phyloP scores from a whole-genome alignment of 2,888 invertebrate species.

The Dastarcus helophoroides region DNA sequence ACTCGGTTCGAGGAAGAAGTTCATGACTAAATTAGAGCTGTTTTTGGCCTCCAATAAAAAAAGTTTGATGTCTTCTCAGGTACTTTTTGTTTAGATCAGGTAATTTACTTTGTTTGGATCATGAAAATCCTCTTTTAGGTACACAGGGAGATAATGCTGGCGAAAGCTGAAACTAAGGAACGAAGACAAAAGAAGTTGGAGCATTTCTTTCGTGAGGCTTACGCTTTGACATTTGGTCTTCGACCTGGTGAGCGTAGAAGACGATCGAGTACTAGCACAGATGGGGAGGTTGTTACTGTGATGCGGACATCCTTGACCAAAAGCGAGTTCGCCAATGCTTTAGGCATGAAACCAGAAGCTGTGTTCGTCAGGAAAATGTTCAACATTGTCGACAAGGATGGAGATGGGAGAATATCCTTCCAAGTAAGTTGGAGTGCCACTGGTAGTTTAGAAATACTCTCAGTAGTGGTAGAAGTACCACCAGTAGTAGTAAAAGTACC shows the following conservation, averaged over 20 bases:
- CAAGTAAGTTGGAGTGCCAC: no score
- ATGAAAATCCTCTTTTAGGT: conserved; percentile 36
- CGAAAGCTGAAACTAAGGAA: conserved; percentile 88
- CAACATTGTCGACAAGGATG: conserved; percentile 90
- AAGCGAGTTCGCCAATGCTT: conserved; percentile 85
- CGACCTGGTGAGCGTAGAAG: conserved; percentile 74
- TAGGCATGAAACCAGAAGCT: conserved; percentile 91
- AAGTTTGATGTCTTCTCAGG: conserved; percentile 60
- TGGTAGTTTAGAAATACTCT: no score
- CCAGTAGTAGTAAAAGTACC: no score
- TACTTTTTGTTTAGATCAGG: conserved; percentile 28
- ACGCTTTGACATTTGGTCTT: conserved; percentile 83
- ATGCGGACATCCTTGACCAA: conserved; percentile 88
- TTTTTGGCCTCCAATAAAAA: conserved; percentile 77
- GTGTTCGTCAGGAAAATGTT: conserved; percentile 97
- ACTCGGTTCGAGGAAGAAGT: conserved; percentile 67
- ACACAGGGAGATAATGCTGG: conserved; percentile 75
- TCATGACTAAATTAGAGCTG: conserved; percentile 74
- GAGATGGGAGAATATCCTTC: conserved; percentile 88
- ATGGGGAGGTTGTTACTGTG: conserved; percentile 80
- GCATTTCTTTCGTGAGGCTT: conserved; percentile 93
- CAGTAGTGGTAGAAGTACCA: no score
- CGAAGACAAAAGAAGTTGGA: conserved; percentile 85
- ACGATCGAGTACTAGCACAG: conserved; percentile 57
- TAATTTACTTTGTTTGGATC: conserved; percentile 1